Base-by-base conservation (phyloP, 2,888 invertebrate genomes). In the Tiphia femorata region DNA sequence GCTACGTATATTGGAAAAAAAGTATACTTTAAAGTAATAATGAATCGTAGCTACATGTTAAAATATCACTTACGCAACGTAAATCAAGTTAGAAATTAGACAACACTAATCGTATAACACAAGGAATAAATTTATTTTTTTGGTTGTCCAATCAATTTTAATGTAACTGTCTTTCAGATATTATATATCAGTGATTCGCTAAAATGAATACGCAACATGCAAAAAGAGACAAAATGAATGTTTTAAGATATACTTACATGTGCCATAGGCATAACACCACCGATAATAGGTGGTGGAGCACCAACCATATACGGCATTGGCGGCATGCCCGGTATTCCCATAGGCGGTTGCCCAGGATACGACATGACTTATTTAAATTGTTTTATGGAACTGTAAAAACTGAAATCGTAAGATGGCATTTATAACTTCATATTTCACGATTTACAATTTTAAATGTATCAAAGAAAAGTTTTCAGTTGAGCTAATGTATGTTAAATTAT, bases 291-390 rank as follows among this genome's bases (percentile, higher is more conserved):
- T 49, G 90, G 89, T 43, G 92, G 90, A 27, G 81, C 84, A 60
- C 83, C 75, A 64, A 84, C 82, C 79, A 83, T 82, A 52, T 82
- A 82, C 67, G 92, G 89, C 83, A 92, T 90, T 44, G 89, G 92
- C 46, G 91, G 91, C 86, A 93, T 89, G 37, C 91, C 91, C 61
- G 90, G 90, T 75, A 89, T 82, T 27, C 83, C 88, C 85, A 94
- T 91, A 16, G 93, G 91, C 42, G 93, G 93, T 75, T 94, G 89
- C 70, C 95, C 93, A 65, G 95, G 96, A 85, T 91, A 96, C 67
- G 96, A 96, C 96, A 96, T 96, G 70, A 35, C 62, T 53, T 43
- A 52, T 14, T 63, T 49, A 41, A 44, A 42, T 49, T 56, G 48
- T 14, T 52, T 16, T n/a, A n/a, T n/a, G n/a, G n/a, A n/a, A 38